phyloP scores from a whole-genome alignment of 1,140 invertebrate species.

The Venturia canescens region DNA sequence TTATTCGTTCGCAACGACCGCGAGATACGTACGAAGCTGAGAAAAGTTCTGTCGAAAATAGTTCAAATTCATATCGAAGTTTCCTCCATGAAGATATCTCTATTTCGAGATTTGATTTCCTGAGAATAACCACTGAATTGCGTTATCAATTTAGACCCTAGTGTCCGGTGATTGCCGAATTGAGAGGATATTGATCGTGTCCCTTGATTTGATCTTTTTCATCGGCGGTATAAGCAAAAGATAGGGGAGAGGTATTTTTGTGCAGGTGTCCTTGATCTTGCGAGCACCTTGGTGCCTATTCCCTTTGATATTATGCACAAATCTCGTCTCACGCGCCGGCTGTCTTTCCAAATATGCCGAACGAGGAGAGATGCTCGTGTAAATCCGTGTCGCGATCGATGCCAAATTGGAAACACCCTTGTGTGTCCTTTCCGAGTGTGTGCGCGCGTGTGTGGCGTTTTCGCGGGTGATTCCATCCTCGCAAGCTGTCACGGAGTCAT shows the following conservation, averaged over 20 bases:
- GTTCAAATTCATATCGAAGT: too few species aligned
- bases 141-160: too few species aligned
- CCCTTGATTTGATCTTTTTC: not conserved
- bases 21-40: too few species aligned
- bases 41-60: too few species aligned
- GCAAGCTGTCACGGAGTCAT: conserved; percentile 30
- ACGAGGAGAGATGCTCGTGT: conserved; percentile 23
- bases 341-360: conserved; percentile 2
- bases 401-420: conserved; percentile 38
- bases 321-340: conserved; percentile 15
- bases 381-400: conserved; percentile 40
- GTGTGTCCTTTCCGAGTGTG: not conserved
- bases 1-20: too few species aligned
- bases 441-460: conserved; percentile 17
- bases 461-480: conserved; percentile 27
- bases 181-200: too few species aligned
- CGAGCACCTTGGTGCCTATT: not conserved
- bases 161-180: too few species aligned
- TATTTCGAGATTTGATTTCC: too few species aligned
- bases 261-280: conserved; percentile 17
- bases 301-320: conserved; percentile 21
- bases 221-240: not conserved
- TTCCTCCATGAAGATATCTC: too few species aligned
- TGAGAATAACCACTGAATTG: too few species aligned
- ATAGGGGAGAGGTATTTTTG: not conserved